Base-by-base conservation (phyloP, 2,113 vertebrate species). In the Mormyrus lacerda region DNA sequence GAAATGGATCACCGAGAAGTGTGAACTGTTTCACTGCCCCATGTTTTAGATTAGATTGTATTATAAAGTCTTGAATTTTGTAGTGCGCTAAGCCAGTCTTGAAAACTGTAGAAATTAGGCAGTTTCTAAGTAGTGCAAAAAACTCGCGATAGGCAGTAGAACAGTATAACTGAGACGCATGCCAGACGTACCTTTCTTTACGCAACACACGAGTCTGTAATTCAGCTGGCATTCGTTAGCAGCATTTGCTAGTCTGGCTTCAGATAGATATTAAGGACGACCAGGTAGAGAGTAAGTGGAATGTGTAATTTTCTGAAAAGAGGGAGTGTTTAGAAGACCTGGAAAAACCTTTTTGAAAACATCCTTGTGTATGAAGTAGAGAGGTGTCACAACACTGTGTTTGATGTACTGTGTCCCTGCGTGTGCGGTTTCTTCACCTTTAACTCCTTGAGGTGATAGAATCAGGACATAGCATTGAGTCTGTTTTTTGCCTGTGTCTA, bases 1-100 rank as follows among this genome's bases (percentile, higher is more conserved):
- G 92, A 95, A 94, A 93, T 93, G 93, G 94, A 94, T 95, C 94
- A 94, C 91, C 89, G 92, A 93, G 91, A 93, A 92, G 92, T 93
- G 93, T 93, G 92, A 47, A 15, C 21, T 58, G 17, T 85, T 89
- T 89, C 1, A 7, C 27, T 58, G 21, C 73, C 17, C 15, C 73
- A 1, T 79, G 73, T 39, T 1, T 79, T 79, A 4, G 27, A 13
- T 42, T 4, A 6, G 31, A 79, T 79, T 69, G 61, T 31, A 79
- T 79, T 42, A 79, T 19, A 42, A 42, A 79, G 13, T 42, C 73
- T 42, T 17, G 73, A 76, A 35, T 76, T 19, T 76, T 42, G 35
- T 76, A 76, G 17, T 19, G 31, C 35, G 35, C 27, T 76, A 19
- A 76, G 13, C 35, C 73, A 79, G 73, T 42, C 5, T 19, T 79